These are phyloP conservation scores for Zaprionus camerounensis DNA, from an alignment of 1,140 invertebrate genomes.

Conservation along the genomic window DNA sequence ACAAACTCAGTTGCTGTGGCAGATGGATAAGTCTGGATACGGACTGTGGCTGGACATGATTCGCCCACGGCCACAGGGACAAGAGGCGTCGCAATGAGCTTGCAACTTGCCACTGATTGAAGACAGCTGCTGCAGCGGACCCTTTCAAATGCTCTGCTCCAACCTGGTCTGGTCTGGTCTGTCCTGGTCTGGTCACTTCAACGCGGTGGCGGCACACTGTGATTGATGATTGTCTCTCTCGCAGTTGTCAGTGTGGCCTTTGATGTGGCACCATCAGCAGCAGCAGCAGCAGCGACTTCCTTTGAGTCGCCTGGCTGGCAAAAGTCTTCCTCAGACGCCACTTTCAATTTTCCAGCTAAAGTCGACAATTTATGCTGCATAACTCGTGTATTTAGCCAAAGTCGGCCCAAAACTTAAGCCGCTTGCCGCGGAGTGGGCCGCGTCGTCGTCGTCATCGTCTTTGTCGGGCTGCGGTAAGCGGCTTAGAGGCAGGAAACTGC, in stretches of 20 bases:
- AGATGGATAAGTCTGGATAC: background rate
- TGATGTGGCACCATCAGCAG: conserved; percentile 52
- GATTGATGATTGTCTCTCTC: conserved; percentile 76
- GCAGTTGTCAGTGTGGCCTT: conserved; percentile 52
- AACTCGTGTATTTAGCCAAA: conserved; percentile 69
- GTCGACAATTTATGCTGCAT: conserved; percentile 75
- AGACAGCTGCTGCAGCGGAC: conserved; percentile 10
- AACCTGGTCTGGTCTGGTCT: conserved; percentile 3
- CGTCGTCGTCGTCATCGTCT: background rate
- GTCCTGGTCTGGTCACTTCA: conserved; percentile 21
- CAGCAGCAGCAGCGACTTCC: conserved; percentile 10
- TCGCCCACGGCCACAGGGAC: conserved; percentile 42
- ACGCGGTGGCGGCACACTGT: conserved; percentile 26
- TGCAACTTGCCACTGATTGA: conserved; percentile 57
- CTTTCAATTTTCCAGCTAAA: conserved; percentile 73
- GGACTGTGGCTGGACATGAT: conserved; percentile 14
- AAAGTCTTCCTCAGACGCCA: conserved; percentile 23
- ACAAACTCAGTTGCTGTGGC: background rate
- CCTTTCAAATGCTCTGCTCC: conserved; percentile 22
- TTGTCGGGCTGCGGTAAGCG: conserved; percentile 45
- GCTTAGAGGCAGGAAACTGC: conserved; percentile 69
- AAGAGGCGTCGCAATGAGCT: conserved; percentile 52
- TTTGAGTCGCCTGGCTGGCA: conserved; percentile 7
- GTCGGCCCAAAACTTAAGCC: conserved; percentile 31
- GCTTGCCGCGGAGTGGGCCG: conserved; percentile 6